Base-by-base conservation (phyloP, 2,888 invertebrate genomes). In the Chrysolina oricalcia region DNA sequence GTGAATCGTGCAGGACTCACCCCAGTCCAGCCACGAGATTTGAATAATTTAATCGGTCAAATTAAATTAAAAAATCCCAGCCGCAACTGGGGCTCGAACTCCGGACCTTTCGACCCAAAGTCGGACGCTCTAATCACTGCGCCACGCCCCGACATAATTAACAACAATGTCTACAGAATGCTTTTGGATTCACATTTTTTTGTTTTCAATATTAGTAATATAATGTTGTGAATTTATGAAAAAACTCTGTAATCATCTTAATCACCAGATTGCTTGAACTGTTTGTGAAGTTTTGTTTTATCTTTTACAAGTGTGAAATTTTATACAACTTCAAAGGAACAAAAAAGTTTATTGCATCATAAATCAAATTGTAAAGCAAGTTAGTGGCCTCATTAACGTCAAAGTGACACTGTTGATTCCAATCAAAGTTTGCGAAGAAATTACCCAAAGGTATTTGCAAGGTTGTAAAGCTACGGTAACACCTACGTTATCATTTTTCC, bases 341-440 rank as follows among this genome's bases (percentile, higher is more conserved):
- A 48, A 48, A 48, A 15, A 48, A 48, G 48, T 48, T 15, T 48
- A 48, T 48, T 15, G n/a, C 48, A n/a, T 48, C 48, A 48, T 48
- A 48, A 15, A 48, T 48, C 15, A 48, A 10, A 48, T 48, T 48
- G 10, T 48, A 48, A 48, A 48, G n/a, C 48, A 48, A 48, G 48
- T 48, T 48, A 48, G 15, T 48, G 48, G 48, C 48, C 6, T 48
- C 48, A 48, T 48, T 48, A n/a, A 48, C n/a, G n/a, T 15, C 48
- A 13, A 48, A 48, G 48, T 48, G 15, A 48, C 48, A 48, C n/a
- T 48, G 48, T 48, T 48, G n/a, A n/a, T 15, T 48, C n/a, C 48
- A 48, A 48, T 48, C 48, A 6, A 48, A 13, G 15, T n/a, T n/a
- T n/a, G 15, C n/a, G n/a, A 13, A 48, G 15, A 6, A 43, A 43